Evolutionary conservation across 2,888 invertebrate species (phyloP), one percentile per base, ranked within the genome.

Genomic region (Dioctria linearis): DNA sequence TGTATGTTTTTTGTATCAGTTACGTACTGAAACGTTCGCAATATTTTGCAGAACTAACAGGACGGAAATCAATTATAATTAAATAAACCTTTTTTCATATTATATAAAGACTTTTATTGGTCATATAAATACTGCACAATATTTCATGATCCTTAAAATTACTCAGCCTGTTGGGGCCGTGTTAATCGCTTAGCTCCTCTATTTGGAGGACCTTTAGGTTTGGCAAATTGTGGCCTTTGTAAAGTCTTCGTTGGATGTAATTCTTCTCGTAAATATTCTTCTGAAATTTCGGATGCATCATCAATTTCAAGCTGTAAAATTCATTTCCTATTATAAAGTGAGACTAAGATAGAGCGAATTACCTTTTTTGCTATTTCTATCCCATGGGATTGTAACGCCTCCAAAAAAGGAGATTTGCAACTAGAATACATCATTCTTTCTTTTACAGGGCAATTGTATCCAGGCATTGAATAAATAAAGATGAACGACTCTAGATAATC

Each of bases 351-450:
- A 71, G 11, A 37, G 54, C 43, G 8, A 57, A 61, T 1, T 88
- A 98, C 98, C 92, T 97, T 95, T 90, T 98, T 98, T 0, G 91
- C 92, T 84, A 99, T 92, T 83, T 92, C 92, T 11, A 98, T 89
- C 49, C 95, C 95, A 85, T 95, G 90, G 73, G 92, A 92, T 85
- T 95, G 93, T 82, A 98, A 93, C 25, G 93, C 93, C 83, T 96
- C 95, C 78, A 98, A 90, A 83, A 99, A 93, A 25, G 97, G 96
- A 82, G 94, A 95, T 89, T 98, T 99, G 90, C 98, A 98, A 86
- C 98, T 98, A 0, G 99, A 98, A 89, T 99, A 99, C 87, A 99
- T 91, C 99, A 99, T 99, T 84, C 98, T 91, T 88, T 99, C 99
- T 86, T 97, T 98, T 85, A 99, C 97, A 83, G 97, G 94, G 88